phyloP scores from a whole-genome alignment of 2,888 invertebrate species.

The Cerceris ruficornis region DNA sequence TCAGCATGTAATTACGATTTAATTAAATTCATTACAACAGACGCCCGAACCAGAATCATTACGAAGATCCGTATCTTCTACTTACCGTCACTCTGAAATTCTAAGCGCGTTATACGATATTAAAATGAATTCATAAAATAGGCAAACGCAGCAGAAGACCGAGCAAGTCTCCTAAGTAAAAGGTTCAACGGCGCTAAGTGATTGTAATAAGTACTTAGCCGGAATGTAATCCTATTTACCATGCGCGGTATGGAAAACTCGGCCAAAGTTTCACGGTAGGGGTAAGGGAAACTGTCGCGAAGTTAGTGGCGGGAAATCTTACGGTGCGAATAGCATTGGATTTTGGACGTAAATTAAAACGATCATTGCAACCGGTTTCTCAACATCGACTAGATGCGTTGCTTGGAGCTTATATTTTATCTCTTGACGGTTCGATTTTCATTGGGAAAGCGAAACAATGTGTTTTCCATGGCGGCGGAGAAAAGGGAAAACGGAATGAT shows the following conservation, averaged over 20 bases:
- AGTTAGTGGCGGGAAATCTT: too few relatives aligned
- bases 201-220: slow-evolving; percentile 48
- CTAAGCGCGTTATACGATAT: slow-evolving; percentile 4
- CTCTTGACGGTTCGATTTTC: neutral
- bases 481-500: neutral
- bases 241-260: slow-evolving; percentile 36
- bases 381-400: too few relatives aligned
- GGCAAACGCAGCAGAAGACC: neutral
- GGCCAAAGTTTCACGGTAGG: slow-evolving; percentile 16
- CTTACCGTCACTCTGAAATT: slow-evolving; percentile 9
- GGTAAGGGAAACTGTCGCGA: neutral
- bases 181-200: slow-evolving; percentile 34
- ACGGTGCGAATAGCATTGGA: neutral
- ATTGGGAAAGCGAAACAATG: too few relatives aligned
- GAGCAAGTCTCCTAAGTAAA: slow-evolving; percentile 29
- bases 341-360: neutral
- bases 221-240: slow-evolving; percentile 42
- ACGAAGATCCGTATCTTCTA: neutral
- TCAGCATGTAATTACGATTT: too few relatives aligned
- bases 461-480: too few relatives aligned
- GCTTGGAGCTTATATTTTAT: neutral
- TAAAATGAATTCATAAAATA: slow-evolving; percentile 26
- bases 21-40: neutral
- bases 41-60: neutral
- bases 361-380: too few relatives aligned